phyloP scores from a whole-genome alignment of 2,113 vertebrate genomes.

The Gavia stellata region DNA sequence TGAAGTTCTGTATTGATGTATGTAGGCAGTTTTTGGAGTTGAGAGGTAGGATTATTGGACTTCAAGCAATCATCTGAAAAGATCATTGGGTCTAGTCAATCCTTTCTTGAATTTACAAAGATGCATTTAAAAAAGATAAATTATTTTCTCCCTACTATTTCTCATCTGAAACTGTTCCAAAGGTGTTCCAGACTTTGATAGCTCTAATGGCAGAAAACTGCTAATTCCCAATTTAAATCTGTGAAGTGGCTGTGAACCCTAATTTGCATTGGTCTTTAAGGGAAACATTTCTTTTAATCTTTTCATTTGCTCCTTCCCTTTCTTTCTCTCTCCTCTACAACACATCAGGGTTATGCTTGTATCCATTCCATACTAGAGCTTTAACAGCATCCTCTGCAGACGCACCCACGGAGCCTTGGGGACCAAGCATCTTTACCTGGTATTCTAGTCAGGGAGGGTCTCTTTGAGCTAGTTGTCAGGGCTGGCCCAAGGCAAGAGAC shows the following conservation, averaged over 20 bases:
- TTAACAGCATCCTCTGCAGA: neutral
- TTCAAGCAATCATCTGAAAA: neutral
- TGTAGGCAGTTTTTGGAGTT: neutral
- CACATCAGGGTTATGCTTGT: neutral
- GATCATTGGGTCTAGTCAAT: neutral
- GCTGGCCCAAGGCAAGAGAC: neutral
- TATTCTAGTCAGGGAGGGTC: too few relatives aligned
- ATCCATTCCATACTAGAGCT: neutral
- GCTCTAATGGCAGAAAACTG: neutral
- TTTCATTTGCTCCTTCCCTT: neutral
- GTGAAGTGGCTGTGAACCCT: neutral
- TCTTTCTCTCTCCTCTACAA: neutral
- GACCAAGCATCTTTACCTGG: neutral
- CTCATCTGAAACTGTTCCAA: neutral
- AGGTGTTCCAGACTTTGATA: neutral
- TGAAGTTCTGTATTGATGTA: neutral
- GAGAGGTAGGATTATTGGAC: fast-evolving
- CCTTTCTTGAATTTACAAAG: neutral
- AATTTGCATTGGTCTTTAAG: neutral
- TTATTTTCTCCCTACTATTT: neutral
- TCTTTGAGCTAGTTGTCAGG: neutral
- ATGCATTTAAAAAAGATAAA: neutral
- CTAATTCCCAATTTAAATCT: neutral
- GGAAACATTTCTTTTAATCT: neutral
- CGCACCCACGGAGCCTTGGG: fast-evolving